These are phyloP conservation scores for Geotrupes spiniger DNA, from an alignment of 2,888 invertebrate species.

Conservation along the genomic window DNA sequence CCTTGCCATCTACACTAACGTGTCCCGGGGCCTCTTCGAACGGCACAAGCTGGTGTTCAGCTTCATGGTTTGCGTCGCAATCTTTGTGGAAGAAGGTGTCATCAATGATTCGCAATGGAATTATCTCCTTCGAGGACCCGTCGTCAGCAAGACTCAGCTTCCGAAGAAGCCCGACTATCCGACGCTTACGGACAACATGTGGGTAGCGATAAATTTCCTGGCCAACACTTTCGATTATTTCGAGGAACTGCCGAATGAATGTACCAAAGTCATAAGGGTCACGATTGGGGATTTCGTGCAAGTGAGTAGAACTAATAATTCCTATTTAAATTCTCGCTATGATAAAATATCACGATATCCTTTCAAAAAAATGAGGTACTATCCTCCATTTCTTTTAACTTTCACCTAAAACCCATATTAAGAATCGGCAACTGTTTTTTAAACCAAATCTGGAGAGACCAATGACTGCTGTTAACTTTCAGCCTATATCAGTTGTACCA, in stretches of 20 bases:
- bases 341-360: too few relatives aligned
- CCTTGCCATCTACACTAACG: constrained; percentile 77
- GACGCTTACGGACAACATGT: constrained; percentile 64
- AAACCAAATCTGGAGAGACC: too few relatives aligned
- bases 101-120: constrained; percentile 68
- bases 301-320: constrained; percentile 46
- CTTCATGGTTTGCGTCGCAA: constrained; percentile 76
- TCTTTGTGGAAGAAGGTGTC: constrained; percentile 62
- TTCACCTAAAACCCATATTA: too few relatives aligned
- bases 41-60: constrained; percentile 87
- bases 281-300: constrained; percentile 60
- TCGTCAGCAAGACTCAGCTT: constrained; percentile 55
- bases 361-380: too few relatives aligned
- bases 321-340: too few relatives aligned
- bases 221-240: constrained; percentile 59
- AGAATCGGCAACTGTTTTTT: too few relatives aligned
- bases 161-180: constrained; percentile 61
- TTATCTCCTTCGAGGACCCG: constrained; percentile 74
- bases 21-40: constrained; percentile 88
- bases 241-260: constrained; percentile 54
- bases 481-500: constrained; percentile 54
- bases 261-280: constrained; percentile 57
- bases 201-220: constrained; percentile 67
- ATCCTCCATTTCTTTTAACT: too few relatives aligned
- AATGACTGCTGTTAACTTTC: neutral